phyloP scores from a whole-genome alignment of 2,797 vertebrate species.

The Gymnoscopelus microlampas region DNA sequence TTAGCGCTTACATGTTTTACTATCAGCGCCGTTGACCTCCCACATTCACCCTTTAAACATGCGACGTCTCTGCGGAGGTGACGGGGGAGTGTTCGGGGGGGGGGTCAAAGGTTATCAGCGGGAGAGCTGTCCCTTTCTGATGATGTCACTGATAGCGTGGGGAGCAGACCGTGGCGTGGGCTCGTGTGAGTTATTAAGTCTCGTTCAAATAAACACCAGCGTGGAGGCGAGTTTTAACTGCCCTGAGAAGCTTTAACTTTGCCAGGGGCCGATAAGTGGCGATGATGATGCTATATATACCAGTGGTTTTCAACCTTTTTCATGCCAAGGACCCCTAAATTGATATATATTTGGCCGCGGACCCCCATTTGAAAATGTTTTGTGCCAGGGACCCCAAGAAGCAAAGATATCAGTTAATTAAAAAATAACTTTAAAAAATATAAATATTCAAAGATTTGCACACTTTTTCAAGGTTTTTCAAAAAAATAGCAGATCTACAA shows the following conservation, averaged over 20 bases:
- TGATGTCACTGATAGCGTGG: conserved; percentile 60
- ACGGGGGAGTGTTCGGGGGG: conserved; percentile 21
- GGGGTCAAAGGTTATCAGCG: conserved; percentile 61
- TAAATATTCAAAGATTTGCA: no score
- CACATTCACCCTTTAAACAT: conserved; percentile 25
- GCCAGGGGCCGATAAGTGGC: conserved; percentile 5
- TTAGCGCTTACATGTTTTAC: not conserved
- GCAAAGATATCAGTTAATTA: no score
- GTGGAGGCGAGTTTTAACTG: conserved; percentile 36
- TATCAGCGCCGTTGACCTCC: not conserved
- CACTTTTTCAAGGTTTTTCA: no score
- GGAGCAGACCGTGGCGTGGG: conserved; percentile 9
- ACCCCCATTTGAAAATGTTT: no score
- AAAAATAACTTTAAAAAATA: no score
- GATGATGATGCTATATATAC: no score
- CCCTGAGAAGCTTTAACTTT: conserved; percentile 8
- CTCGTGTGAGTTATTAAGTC: conserved; percentile 16
- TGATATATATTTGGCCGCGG: no score
- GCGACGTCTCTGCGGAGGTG: conserved; percentile 38
- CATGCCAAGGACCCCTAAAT: no score
- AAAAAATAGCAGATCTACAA: no score
- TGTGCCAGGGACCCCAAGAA: no score
- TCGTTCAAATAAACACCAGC: conserved; percentile 47
- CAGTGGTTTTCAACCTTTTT: no score
- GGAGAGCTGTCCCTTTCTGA: conserved; percentile 38